Evolutionary conservation across 1,140 invertebrate species (phyloP).

Genomic region (Philotrypesis tridentata): DNA sequence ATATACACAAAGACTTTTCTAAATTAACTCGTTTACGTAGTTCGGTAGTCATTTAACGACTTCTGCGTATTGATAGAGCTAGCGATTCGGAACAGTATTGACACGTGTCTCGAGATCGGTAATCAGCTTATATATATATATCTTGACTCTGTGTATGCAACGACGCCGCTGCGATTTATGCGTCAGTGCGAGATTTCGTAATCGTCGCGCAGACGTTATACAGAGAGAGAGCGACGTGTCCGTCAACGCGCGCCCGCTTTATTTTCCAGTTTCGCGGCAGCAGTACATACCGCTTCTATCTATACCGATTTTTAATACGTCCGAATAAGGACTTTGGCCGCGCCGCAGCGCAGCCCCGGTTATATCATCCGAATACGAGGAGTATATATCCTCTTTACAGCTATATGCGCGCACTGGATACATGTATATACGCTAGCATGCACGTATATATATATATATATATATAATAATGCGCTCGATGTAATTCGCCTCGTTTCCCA

Average conservation of each 20-base stretch:
- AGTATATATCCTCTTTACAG: too few species aligned
- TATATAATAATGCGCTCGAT: too few species aligned
- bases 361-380: neutral
- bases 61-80: neutral
- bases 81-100: neutral
- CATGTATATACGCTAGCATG: too few species aligned
- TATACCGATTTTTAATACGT: neutral
- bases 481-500: too few species aligned
- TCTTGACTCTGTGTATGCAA: too few species aligned
- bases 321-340: neutral
- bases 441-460: too few species aligned
- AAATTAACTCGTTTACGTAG: neutral
- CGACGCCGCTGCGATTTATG: neutral
- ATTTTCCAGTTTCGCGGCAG: neutral
- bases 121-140: constrained; percentile 1
- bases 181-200: neutral
- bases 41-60: neutral
- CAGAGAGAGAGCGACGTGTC: too few species aligned
- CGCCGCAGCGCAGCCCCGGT: neutral
- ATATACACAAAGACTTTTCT: neutral
- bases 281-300: too few species aligned
- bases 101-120: too few species aligned
- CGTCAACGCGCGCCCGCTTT: neutral
- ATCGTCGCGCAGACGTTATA: neutral
- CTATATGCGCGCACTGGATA: too few species aligned